Percentiles rank a stretch among this genome's conserved stretches.
These are phyloP conservation scores for Monomorium pharaonis DNA, from an alignment of 1,140 invertebrate genomes.

Conservation along the genomic window DNA sequence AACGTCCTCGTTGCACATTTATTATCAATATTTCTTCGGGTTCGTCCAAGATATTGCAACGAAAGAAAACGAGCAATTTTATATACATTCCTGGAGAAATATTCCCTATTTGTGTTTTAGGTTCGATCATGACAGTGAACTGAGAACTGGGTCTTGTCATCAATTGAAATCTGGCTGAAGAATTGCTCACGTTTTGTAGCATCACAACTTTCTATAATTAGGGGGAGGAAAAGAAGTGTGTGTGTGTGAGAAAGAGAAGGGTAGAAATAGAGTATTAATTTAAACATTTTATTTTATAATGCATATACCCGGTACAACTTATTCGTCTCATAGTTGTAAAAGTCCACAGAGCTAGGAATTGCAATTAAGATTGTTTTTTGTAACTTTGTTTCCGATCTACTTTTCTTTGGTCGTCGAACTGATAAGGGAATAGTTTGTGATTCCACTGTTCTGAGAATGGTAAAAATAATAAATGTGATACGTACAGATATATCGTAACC, in stretches of 20 bases:
- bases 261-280: background rate
- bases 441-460: background rate
- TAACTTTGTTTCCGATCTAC: slow-evolving; percentile 36
- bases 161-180: slow-evolving; percentile 73
- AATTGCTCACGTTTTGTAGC: slow-evolving; percentile 72
- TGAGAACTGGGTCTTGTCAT: slow-evolving; percentile 59
- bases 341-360: slow-evolving; percentile 69
- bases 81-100: slow-evolving; percentile 77
- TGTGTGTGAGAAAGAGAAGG: background rate
- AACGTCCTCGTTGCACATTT: slow-evolving; percentile 70
- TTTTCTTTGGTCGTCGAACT: slow-evolving; percentile 26
- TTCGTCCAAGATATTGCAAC: slow-evolving; percentile 67
- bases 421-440: background rate
- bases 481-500: background rate
- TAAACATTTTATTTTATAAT: background rate
- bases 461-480: background rate
- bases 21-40: slow-evolving; percentile 70
- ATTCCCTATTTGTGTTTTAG: slow-evolving; percentile 39
- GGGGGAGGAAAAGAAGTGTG: no score
- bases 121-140: slow-evolving; percentile 68
- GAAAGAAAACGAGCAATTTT: slow-evolving; percentile 73
- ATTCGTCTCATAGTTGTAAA: slow-evolving; percentile 75
- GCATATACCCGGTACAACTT: slow-evolving; percentile 69
- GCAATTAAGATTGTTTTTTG: slow-evolving; percentile 66
- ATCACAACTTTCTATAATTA: slow-evolving; percentile 71